Evolutionary conservation across 2,888 invertebrate genomes (phyloP).

Genomic region (Trimorus sp.): DNA sequence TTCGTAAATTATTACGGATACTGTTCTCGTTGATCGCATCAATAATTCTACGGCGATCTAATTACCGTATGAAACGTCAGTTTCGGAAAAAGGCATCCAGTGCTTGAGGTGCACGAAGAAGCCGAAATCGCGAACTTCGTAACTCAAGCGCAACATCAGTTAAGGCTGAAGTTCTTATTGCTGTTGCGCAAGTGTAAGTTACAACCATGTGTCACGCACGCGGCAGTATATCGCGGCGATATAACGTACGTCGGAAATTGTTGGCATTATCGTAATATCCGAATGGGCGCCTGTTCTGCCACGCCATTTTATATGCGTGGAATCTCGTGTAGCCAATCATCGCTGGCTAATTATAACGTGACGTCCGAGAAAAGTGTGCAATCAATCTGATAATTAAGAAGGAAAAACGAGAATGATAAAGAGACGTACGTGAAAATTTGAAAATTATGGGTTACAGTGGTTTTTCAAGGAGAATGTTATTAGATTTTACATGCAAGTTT

Average conservation of each 20-base stretch:
- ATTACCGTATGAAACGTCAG: background rate
- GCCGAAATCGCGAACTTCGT: constrained; percentile 40
- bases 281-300: constrained; percentile 49
- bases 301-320: constrained; percentile 18
- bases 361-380: too few relatives aligned
- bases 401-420: too few relatives aligned
- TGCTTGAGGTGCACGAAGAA: constrained; percentile 5
- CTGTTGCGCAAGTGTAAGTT: constrained; percentile 55
- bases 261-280: constrained; percentile 53
- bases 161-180: constrained; percentile 59
- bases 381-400: too few relatives aligned
- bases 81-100: background rate
- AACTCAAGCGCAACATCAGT: constrained; percentile 52
- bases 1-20: constrained; percentile 31
- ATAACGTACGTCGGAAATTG: constrained; percentile 50
- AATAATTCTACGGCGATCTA: constrained; percentile 11
- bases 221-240: constrained; percentile 35
- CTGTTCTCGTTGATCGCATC: background rate
- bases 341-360: too few relatives aligned
- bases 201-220: constrained; percentile 54
- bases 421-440: too few relatives aligned
- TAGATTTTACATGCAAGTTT: too few relatives aligned
- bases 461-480: too few relatives aligned
- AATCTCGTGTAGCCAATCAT: background rate
- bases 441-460: too few relatives aligned